Evolutionary conservation across 2,797 vertebrate species (phyloP), one percentile per base, ranked within the genome.

Genomic region (Pempheris klunzingeri): DNA sequence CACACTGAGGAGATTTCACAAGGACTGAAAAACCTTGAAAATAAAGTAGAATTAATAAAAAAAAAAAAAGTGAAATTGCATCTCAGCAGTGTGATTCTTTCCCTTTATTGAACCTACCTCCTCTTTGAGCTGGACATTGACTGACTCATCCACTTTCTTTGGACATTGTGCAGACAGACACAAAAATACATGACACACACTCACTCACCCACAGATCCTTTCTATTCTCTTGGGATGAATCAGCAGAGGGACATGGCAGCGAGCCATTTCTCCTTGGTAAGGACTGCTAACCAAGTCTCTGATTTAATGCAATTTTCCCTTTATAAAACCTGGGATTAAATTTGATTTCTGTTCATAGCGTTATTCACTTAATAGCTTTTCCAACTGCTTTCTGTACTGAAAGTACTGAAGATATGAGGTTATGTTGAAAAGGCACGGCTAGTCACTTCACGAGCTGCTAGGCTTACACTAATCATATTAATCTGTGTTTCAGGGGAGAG

Each of bases 91-190:
- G 61, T 26, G 47, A 63, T 47, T 71, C n/a, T 70, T 54, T 6
- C 36, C 62, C n/a, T 77, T 9, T 26, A 47, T 65, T 52, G 60
- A 74, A 49, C 26, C 26, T 55, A 49, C 26, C 26, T 55, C 12
- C 10, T 53, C 32, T 80, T 59, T 72, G 38, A 79, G 62, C 69
- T 43, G 57, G 49, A 72, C 66, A 77, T 46, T 8, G 22, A 71
- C 72, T 59, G 62, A 69, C 69, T 85, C 77, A 64, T 78, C 60
- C 4, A 2, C 61, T 72, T 38, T 62, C 44, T 39, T 17, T 50
- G 30, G 18, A 54, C 49, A 73, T 30, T 55, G 54, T 71, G 52
- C 58, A 32, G 50, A 22, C 1, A 43, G 10, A 28, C 47, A 70
- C 22, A 52, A 5, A 67, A 4, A 64, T 0, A 50, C 49, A 41